Evolutionary conservation across 2,888 invertebrate genomes (phyloP), one percentile per base, ranked within the genome.

Genomic region (Drosophila neonasuta): DNA sequence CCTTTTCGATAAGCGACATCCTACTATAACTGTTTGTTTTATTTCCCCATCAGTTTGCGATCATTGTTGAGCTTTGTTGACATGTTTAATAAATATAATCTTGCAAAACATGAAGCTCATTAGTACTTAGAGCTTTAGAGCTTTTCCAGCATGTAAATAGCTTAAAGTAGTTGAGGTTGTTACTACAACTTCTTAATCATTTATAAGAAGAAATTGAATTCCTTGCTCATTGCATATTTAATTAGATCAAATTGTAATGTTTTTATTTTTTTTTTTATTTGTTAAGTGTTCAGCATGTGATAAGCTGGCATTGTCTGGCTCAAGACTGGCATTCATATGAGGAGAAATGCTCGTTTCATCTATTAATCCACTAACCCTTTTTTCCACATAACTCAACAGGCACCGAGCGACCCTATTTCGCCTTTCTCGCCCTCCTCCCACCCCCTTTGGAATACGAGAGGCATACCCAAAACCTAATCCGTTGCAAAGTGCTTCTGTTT

Each of bases 401-500:
- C 48, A 24, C 24, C 24, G 34, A 2, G 29, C 45, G 24, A 32
- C 34, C 34, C 42, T 36, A 17, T 44, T 10, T 3, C 36, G 13
- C n/a, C 46, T 13, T 1, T 15, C 44, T 20, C 15, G 15, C 41
- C 17, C 24, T 24, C 24, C 24, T 24, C 24, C 13, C 50, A 44
- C 13, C 50, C 50, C 39, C 29, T 56, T 60, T 36, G 46, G 46
- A 65, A 61, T 66, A 66, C 57, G 60, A 46, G 59, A 46, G 59
- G 59, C 75, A 71, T 61, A 65, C 76, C 71, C 48, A 64, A 73
- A 81, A 74, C 84, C 74, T 74, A 84, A 81, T 81, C 78, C 80
- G 68, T 54, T 67, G 81, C 75, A 79, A 81, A 81, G 83, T 81
- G 81, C 83, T 81, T 78, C 71, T 79, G 80, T 81, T 78, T 69